Percentiles rank a stretch among this genome's conserved stretches.
Conservation (phyloP, 2,888 invertebrate genomes). For the Rhodophaea formosa region DNA sequence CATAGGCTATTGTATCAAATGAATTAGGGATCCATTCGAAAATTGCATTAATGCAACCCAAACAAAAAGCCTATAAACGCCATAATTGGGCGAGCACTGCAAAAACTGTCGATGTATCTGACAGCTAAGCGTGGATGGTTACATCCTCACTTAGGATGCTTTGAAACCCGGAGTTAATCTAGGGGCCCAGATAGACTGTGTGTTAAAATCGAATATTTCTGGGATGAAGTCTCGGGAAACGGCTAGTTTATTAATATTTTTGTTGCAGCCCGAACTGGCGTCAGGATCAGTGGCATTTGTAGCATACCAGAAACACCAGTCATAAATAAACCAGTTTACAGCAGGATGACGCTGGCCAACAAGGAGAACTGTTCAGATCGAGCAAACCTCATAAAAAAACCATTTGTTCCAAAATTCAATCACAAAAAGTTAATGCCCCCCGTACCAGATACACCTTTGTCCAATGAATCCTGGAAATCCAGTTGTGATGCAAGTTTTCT, state of each 20-base stretch:
- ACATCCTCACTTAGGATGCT: too few species aligned
- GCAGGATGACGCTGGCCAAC: slow-evolving; percentile 43
- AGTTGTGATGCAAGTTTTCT: slow-evolving; percentile 67
- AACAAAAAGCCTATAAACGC: too few species aligned
- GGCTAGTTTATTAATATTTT: not conserved
- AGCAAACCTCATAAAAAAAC: slow-evolving; percentile 28
- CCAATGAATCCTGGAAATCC: slow-evolving; percentile 61
- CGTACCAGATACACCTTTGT: slow-evolving; percentile 51
- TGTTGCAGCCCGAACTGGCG: slow-evolving; percentile 37
- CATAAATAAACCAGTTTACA: slow-evolving; percentile 38
- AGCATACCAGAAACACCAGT: slow-evolving; percentile 61
- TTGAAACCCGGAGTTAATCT: too few species aligned
- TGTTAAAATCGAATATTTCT: too few species aligned
- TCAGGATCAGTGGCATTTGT: slow-evolving; percentile 64
- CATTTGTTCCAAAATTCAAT: slow-evolving; percentile 22
- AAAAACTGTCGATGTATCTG: too few species aligned
- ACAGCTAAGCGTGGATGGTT: too few species aligned
- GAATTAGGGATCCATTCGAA: too few species aligned
- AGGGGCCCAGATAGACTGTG: too few species aligned
- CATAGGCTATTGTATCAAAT: too few species aligned
- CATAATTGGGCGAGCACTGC: too few species aligned
- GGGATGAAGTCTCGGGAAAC: too few species aligned
- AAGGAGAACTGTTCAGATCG: slow-evolving; percentile 54
- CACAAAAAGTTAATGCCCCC: slow-evolving; percentile 23
- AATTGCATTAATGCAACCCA: too few species aligned